These are phyloP conservation scores for Drymonia ruficornis DNA, from an alignment of 2,888 invertebrate genomes.

Conservation along the genomic window DNA sequence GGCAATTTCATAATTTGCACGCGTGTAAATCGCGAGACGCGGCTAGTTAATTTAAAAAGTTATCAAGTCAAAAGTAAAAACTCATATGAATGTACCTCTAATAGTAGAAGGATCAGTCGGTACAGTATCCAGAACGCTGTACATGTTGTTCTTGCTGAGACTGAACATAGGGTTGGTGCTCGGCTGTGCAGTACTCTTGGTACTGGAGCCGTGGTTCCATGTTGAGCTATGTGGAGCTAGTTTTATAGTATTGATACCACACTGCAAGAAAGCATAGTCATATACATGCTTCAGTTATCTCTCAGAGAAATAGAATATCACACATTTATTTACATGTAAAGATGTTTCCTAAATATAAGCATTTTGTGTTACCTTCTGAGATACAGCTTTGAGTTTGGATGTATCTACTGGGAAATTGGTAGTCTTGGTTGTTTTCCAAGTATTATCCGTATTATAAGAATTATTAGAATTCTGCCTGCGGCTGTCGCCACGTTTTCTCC, in stretches of 20 bases:
- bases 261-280: constrained; percentile 55
- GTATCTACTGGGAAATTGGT: constrained; percentile 69
- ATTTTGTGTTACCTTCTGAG: constrained; percentile 19
- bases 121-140: constrained; percentile 66
- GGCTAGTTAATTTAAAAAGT: too few species aligned
- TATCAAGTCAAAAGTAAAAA: too few species aligned
- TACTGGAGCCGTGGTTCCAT: constrained; percentile 75
- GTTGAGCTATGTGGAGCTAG: constrained; percentile 67
- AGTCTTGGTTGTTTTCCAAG: constrained; percentile 62
- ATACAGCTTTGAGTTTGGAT: constrained; percentile 66
- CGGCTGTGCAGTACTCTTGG: constrained; percentile 63
- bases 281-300: too few species aligned
- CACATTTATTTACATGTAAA: not conserved
- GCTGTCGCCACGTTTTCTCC: constrained; percentile 70
- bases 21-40: too few species aligned
- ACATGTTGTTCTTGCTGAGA: constrained; percentile 69
- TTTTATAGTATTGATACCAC: constrained; percentile 62
- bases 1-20: too few species aligned
- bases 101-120: constrained; percentile 66
- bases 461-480: constrained; percentile 60
- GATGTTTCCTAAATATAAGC: not conserved
- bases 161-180: constrained; percentile 65
- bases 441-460: constrained; percentile 61
- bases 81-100: constrained; percentile 54
- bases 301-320: too few species aligned